A percentile compares a stretch with the other conserved stretches of the same genome.
Evolutionary conservation across 2,888 invertebrate species (phyloP).

Genomic region (Chymomyza amoena): DNA sequence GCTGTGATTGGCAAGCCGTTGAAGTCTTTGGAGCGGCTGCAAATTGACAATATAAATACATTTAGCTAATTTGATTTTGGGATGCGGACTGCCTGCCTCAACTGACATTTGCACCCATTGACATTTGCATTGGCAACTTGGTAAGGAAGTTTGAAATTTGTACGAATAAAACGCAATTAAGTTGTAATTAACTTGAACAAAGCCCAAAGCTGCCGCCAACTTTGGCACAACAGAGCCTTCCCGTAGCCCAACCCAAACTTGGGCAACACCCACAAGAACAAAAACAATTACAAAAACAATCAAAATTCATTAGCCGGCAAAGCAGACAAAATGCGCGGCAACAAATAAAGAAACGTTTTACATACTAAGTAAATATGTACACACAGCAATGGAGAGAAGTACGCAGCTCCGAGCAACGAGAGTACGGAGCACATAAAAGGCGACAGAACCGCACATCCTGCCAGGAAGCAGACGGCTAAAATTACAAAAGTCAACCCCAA

Average conservation of each 20-base stretch:
- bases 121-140: constrained; percentile 3
- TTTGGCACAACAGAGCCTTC: neutral
- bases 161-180: constrained; percentile 69
- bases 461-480: constrained; percentile 72
- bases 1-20: constrained; percentile 58
- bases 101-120: neutral
- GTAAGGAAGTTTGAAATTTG: constrained; percentile 63
- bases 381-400: neutral
- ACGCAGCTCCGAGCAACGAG: neutral
- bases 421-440: constrained; percentile 47
- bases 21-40: constrained; percentile 42
- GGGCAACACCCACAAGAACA: constrained; percentile 28
- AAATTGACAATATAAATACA: constrained; percentile 76
- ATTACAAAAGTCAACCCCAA: constrained; percentile 70
- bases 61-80: constrained; percentile 68
- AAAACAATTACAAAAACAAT: constrained; percentile 58
- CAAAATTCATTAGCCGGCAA: constrained; percentile 69
- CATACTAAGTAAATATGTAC: constrained; percentile 53
- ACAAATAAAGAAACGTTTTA: constrained; percentile 35
- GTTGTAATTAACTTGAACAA: constrained; percentile 67
- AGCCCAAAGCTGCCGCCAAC: constrained; percentile 26
- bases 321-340: constrained; percentile 64
- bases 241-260: neutral
- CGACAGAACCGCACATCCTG: constrained; percentile 71
- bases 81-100: constrained; percentile 30